Conservation (phyloP, 2,888 invertebrate species). For the Brenthis daphne region DNA sequence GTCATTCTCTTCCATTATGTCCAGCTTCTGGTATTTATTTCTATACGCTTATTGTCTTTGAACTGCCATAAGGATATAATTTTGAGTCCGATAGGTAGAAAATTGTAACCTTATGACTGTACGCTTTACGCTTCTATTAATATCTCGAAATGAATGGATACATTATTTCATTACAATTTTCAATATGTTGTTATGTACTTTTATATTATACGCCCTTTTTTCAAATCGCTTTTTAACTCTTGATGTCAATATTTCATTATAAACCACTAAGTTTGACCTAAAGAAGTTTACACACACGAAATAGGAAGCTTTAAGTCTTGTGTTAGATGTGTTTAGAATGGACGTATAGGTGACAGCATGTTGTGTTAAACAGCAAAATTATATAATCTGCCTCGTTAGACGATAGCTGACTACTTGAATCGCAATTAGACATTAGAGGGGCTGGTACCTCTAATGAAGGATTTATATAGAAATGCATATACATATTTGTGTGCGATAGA, state of each 20-base stretch:
- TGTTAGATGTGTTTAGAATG: slow-evolving; percentile 56
- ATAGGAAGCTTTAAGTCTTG: slow-evolving; percentile 57
- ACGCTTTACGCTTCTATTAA: slow-evolving; percentile 42
- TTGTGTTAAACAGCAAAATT: slow-evolving; percentile 53
- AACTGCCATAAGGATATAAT: slow-evolving; percentile 32
- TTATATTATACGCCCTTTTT: slow-evolving; percentile 29
- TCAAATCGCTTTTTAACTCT: slow-evolving; percentile 38
- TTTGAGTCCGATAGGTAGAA: slow-evolving; percentile 13
- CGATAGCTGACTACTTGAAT: slow-evolving; percentile 46
- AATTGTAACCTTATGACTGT: slow-evolving; percentile 35
- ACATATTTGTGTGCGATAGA: slow-evolving; percentile 8
- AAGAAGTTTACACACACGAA: slow-evolving; percentile 23
- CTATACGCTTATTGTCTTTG: slow-evolving; percentile 35
- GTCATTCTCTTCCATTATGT: slow-evolving; percentile 17
- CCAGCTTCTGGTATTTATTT: slow-evolving; percentile 29
- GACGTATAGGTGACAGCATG: slow-evolving; percentile 65
- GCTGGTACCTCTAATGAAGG: slow-evolving; percentile 20
- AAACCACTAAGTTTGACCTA: slow-evolving; percentile 24
- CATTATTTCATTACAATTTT: slow-evolving; percentile 34
- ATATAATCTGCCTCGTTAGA: slow-evolving; percentile 59
- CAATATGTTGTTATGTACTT: slow-evolving; percentile 24
- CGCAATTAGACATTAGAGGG: slow-evolving; percentile 46
- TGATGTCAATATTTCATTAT: slow-evolving; percentile 32
- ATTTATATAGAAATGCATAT: slow-evolving; percentile 49
- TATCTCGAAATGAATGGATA: slow-evolving; percentile 41